Conservation (phyloP, 1,140 invertebrate species). For the Drosophila melanica region DNA sequence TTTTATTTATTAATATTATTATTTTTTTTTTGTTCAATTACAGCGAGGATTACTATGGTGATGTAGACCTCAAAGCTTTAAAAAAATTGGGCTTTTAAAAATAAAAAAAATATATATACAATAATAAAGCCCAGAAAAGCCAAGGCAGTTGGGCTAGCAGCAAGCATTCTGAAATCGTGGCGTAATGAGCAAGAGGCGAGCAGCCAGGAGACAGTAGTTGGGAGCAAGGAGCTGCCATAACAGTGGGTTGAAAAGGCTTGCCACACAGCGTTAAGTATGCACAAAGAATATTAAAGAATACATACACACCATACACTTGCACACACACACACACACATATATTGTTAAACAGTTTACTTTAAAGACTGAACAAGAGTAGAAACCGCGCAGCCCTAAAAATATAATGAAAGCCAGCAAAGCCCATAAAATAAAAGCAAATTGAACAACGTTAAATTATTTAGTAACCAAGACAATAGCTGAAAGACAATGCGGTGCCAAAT, state of each 20-base stretch:
- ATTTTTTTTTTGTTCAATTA: conserved; percentile 81
- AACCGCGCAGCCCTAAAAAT: conserved; percentile 31
- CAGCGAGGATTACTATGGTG: conserved; percentile 94
- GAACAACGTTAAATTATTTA: conserved; percentile 16
- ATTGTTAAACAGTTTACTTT: conserved; percentile 68
- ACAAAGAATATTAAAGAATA: conserved; percentile 58
- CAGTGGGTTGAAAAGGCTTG: conserved; percentile 74
- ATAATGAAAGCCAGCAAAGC: conserved; percentile 28
- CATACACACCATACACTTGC: conserved; percentile 10
- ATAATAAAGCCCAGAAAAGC: conserved; percentile 35
- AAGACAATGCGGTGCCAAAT: conserved; percentile 11
- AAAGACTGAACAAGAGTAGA: conserved; percentile 68
- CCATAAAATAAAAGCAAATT: conserved; percentile 12
- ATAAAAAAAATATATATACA: conserved; percentile 20
- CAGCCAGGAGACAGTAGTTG: conserved; percentile 18
- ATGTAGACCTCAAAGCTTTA: conserved; percentile 91
- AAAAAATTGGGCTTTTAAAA: conserved; percentile 90
- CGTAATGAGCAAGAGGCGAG: conserved; percentile 18
- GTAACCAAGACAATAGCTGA: conserved; percentile 39
- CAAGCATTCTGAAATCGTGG: conserved; percentile 15
- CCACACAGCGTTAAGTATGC: conserved; percentile 63
- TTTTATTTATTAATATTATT: conserved; percentile 38
- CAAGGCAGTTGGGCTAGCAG: conserved; percentile 25
- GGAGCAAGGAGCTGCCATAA: conserved; percentile 41
- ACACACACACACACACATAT: conserved; percentile 4